A percentile compares a stretch with the other conserved stretches of the same genome.
phyloP scores from a whole-genome alignment of 2,797 vertebrate species.

The Menidia menidia region DNA sequence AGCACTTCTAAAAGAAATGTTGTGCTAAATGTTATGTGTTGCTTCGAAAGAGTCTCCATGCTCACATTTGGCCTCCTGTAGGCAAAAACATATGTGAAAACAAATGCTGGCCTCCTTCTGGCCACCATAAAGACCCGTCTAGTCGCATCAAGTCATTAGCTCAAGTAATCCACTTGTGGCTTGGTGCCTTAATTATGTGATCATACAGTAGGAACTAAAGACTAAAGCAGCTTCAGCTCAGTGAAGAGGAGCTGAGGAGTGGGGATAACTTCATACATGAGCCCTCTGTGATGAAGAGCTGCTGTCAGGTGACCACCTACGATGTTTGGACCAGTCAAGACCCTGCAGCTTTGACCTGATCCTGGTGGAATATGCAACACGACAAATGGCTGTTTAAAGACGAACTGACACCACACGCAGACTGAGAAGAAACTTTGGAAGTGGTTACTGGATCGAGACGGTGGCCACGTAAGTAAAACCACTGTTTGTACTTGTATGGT shows the following conservation, averaged over 20 bases:
- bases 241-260: constrained; percentile 15
- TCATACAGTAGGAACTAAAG: constrained; percentile 53
- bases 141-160: constrained; percentile 81
- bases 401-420: constrained; percentile 28
- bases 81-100: constrained; percentile 21
- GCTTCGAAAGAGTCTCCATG: not conserved
- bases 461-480: constrained; percentile 59
- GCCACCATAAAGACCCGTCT: constrained; percentile 55
- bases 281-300: not conserved
- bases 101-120: constrained; percentile 10
- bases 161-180: constrained; percentile 78
- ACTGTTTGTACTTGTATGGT: not conserved
- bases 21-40: not conserved
- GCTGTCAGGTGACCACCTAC: constrained; percentile 12
- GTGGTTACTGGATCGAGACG: constrained; percentile 50
- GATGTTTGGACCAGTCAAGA: constrained; percentile 23
- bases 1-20: not conserved
- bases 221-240: constrained; percentile 50
- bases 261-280: constrained; percentile 30
- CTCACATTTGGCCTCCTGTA: constrained; percentile 6
- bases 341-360: constrained; percentile 35
- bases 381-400: constrained; percentile 48
- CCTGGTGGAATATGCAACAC: constrained; percentile 51
- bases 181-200: constrained; percentile 63
- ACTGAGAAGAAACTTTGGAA: constrained; percentile 44